Percentiles rank a stretch among this genome's conserved stretches.
phyloP scores from a whole-genome alignment of 2,888 invertebrate genomes.

The Phyllotreta striolata region DNA sequence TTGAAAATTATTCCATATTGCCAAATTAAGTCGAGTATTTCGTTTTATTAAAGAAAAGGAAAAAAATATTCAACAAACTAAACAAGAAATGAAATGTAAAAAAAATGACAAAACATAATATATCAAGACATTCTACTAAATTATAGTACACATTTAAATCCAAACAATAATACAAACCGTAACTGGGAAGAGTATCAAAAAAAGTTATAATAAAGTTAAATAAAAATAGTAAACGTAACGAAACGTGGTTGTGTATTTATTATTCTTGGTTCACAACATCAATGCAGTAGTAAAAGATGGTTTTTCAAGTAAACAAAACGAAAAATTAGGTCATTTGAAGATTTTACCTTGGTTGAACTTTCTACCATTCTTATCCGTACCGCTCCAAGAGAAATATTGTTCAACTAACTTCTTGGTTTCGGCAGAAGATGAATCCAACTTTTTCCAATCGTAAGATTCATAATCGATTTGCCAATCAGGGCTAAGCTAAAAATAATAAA shows the following conservation, averaged over 20 bases:
- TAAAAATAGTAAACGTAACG: conserved; percentile 16
- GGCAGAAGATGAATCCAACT: conserved; percentile 81
- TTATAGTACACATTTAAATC: too few relatives aligned
- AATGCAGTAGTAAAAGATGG: conserved; percentile 13
- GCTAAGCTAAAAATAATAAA: conserved; percentile 67
- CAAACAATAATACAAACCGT: too few relatives aligned
- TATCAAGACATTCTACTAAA: too few relatives aligned
- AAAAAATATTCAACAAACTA: too few relatives aligned
- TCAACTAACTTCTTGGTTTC: conserved; percentile 87
- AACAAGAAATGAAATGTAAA: too few relatives aligned
- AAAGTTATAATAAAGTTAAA: not conserved
- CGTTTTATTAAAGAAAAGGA: too few relatives aligned
- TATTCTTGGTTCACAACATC: conserved; percentile 17
- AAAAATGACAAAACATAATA: too few relatives aligned
- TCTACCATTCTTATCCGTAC: conserved; percentile 85
- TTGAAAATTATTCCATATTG: too few relatives aligned
- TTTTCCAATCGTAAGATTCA: conserved; percentile 95
- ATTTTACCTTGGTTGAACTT: conserved; percentile 99
- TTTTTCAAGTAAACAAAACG: conserved; percentile 5
- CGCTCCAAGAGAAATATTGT: conserved; percentile 92
- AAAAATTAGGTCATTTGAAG: conserved; percentile 76
- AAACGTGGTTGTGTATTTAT: conserved; percentile 19
- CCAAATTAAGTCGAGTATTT: too few relatives aligned
- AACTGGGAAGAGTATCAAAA: too few relatives aligned
- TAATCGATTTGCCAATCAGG: conserved; percentile 98